Evolutionary conservation across 2,888 invertebrate species (phyloP).

Genomic region (Drosophila paramelanica): DNA sequence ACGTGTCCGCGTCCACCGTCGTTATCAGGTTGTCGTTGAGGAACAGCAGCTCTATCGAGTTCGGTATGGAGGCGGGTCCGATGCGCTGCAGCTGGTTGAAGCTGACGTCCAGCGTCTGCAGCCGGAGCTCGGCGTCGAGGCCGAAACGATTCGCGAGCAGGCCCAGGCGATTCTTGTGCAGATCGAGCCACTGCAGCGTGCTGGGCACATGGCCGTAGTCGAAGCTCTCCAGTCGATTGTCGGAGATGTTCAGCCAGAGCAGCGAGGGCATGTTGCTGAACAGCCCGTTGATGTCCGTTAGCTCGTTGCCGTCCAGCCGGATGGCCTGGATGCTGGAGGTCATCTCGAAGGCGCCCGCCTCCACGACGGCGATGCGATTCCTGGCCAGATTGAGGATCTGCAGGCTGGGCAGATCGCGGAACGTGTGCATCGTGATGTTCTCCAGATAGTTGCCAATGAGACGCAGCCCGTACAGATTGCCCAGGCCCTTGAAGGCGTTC

Average conservation of each 20-base stretch:
- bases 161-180: constrained; percentile 93
- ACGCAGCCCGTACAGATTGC: constrained; percentile 93
- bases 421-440: constrained; percentile 92
- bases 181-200: constrained; percentile 94
- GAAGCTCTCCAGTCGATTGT: constrained; percentile 95
- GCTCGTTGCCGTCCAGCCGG: constrained; percentile 93
- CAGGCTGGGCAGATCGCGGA: constrained; percentile 91
- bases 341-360: constrained; percentile 92
- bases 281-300: constrained; percentile 92
- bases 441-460: constrained; percentile 95
- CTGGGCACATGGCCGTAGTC: constrained; percentile 94
- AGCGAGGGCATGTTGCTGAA: constrained; percentile 93
- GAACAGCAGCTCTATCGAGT: constrained; percentile 93
- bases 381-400: constrained; percentile 95
- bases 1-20: constrained; percentile 94
- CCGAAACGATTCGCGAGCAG: constrained; percentile 91
- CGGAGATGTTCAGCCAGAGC: constrained; percentile 95
- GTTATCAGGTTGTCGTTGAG: constrained; percentile 95
- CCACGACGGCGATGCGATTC: constrained; percentile 92
- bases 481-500: constrained; percentile 93
- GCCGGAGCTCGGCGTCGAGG: constrained; percentile 88
- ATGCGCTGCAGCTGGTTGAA: constrained; percentile 94
- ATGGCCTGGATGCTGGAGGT: constrained; percentile 93
- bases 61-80: constrained; percentile 91
- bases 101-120: constrained; percentile 95